These are phyloP conservation scores for Lucilia cuprina DNA, from an alignment of 1,140 invertebrate species.

Conservation along the genomic window DNA sequence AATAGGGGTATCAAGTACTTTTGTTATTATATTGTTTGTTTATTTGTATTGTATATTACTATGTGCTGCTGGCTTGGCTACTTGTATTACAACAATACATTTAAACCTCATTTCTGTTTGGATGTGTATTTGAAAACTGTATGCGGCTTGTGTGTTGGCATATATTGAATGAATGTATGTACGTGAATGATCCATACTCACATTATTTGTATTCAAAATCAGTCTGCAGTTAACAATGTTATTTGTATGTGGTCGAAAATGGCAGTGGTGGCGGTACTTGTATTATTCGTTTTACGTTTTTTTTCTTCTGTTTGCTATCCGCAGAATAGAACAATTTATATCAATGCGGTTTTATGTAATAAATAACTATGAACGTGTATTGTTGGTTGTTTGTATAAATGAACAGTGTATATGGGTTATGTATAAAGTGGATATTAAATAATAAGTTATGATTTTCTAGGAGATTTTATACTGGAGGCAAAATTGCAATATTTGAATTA, in stretches of 20 bases:
- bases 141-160: background rate
- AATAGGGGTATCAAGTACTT: background rate
- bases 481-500: too few relatives aligned
- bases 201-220: conserved; percentile 3
- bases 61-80: background rate
- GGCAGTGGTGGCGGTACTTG: background rate
- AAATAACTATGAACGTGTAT: background rate
- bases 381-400: too few relatives aligned
- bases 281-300: background rate
- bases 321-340: background rate
- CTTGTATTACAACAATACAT: background rate
- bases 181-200: background rate
- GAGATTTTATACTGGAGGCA: too few relatives aligned
- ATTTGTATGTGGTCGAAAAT: background rate
- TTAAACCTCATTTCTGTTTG: background rate
- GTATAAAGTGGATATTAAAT: background rate
- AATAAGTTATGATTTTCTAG: too few relatives aligned
- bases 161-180: too few relatives aligned
- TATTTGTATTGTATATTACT: background rate
- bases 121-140: background rate
- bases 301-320: background rate
- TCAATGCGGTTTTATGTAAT: background rate
- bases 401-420: background rate
- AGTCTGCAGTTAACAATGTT: background rate
- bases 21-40: background rate